Evolutionary conservation across 2,888 invertebrate genomes (phyloP).

Genomic region (Geotrupes spiniger): DNA sequence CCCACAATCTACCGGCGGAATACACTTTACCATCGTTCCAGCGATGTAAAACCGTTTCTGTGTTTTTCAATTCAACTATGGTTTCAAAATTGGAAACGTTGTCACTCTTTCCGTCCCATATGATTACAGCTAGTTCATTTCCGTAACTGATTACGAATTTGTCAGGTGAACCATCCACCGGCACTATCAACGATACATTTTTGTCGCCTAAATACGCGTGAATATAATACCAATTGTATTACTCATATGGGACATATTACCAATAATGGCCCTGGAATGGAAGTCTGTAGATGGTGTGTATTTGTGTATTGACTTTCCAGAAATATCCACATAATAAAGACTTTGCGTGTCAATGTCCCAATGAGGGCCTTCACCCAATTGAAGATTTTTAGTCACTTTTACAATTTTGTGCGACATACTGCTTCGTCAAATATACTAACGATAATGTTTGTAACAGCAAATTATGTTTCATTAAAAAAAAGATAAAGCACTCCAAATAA

Average conservation of each 20-base stretch:
- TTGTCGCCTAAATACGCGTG: constrained; percentile 26
- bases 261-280: constrained; percentile 20
- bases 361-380: constrained; percentile 65
- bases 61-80: constrained; percentile 59
- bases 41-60: constrained; percentile 53
- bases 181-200: constrained; percentile 56
- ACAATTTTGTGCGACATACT: no score
- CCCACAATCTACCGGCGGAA: constrained; percentile 68
- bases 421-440: no score
- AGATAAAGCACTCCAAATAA: no score
- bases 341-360: constrained; percentile 59
- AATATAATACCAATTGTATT: background rate
- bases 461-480: no score
- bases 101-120: constrained; percentile 61
- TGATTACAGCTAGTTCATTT: constrained; percentile 56
- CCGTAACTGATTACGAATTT: constrained; percentile 62
- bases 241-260: background rate
- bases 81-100: constrained; percentile 51
- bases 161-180: constrained; percentile 56
- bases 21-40: constrained; percentile 77
- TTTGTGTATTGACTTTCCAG: constrained; percentile 51
- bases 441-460: no score
- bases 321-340: constrained; percentile 63
- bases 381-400: no score
- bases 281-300: constrained; percentile 46